Evolutionary conservation across 2,113 vertebrate genomes (phyloP).

Genomic region (Hydrochoerus hydrochaeris): DNA sequence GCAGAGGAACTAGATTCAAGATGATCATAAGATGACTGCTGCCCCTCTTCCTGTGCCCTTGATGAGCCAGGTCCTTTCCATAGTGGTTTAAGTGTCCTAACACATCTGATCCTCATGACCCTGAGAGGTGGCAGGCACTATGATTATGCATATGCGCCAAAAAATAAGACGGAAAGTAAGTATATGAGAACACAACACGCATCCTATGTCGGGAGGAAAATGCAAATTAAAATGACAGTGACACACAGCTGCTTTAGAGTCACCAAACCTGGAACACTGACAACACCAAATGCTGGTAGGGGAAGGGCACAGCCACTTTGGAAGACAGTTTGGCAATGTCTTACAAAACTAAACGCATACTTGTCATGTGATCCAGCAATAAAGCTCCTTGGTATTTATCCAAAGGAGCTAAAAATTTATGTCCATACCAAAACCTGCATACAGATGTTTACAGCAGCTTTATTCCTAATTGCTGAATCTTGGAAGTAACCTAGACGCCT

Average conservation of each 20-base stretch:
- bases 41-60: not conserved
- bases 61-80: not conserved
- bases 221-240: not conserved
- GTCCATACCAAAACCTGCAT: not conserved
- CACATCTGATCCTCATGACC: not conserved
- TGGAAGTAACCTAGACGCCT: not conserved
- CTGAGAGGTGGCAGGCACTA: not conserved
- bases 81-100: not conserved
- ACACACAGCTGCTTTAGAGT: not conserved
- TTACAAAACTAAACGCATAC: not conserved
- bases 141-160: not conserved
- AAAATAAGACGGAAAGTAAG: not conserved
- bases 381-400: not conserved
- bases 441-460: not conserved
- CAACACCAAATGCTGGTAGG: too few relatives aligned
- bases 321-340: not conserved
- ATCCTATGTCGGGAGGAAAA: not conserved
- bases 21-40: not conserved
- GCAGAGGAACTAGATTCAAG: not conserved
- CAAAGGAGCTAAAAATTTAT: not conserved
- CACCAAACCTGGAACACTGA: not conserved
- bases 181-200: not conserved
- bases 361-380: not conserved
- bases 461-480: not conserved
- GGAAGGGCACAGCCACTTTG: not conserved